phyloP scores from a whole-genome alignment of 2,888 invertebrate species.

The Nasonovia ribisnigri region DNA sequence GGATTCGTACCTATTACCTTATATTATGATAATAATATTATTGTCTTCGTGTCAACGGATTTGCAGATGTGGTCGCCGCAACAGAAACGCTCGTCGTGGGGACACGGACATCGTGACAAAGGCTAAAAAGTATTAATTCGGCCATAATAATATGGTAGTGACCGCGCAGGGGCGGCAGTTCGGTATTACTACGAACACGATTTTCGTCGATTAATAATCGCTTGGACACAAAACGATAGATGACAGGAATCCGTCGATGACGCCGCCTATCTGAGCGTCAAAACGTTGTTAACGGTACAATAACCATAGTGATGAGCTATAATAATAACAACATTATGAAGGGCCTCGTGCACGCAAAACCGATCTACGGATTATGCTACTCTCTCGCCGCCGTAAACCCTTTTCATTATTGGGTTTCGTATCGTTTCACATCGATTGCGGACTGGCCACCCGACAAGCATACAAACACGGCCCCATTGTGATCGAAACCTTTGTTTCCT shows the following conservation, averaged over 20 bases:
- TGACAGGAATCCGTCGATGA: conserved; percentile 44
- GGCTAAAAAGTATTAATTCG: not conserved
- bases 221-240: conserved; percentile 50
- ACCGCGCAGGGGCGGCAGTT: not conserved
- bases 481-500: conserved; percentile 54
- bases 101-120: not conserved
- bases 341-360: conserved; percentile 57
- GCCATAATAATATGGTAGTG: not conserved
- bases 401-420: conserved; percentile 58
- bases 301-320: conserved; percentile 49
- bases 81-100: not conserved
- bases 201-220: conserved; percentile 46
- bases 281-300: conserved; percentile 57
- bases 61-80: not conserved
- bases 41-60: not conserved
- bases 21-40: too few species aligned
- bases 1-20: not conserved
- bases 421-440: conserved; percentile 48
- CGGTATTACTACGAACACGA: conserved; percentile 6
- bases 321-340: conserved; percentile 50
- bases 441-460: not conserved
- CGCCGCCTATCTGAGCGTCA: conserved; percentile 52
- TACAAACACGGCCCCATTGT: conserved; percentile 60
- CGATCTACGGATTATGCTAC: conserved; percentile 57
- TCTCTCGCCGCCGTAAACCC: conserved; percentile 18